These are phyloP conservation scores for Eubasilissa regina DNA, from an alignment of 1,140 invertebrate species.

Conservation along the genomic window DNA sequence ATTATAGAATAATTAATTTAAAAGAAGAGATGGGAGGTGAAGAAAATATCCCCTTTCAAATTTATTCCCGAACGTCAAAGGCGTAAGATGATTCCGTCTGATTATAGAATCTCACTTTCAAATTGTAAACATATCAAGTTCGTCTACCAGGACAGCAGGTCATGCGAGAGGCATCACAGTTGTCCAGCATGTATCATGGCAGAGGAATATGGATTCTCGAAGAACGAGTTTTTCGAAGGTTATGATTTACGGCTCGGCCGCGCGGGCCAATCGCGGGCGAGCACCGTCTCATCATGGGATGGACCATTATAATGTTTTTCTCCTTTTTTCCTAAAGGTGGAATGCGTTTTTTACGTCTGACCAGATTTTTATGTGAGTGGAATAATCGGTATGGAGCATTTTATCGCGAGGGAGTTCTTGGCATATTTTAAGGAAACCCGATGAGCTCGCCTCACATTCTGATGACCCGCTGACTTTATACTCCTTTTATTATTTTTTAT, in stretches of 20 bases:
- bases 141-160: constrained; percentile 39
- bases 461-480: constrained; percentile 58
- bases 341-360: constrained; percentile 60
- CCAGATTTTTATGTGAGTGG: constrained; percentile 60
- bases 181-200: constrained; percentile 53
- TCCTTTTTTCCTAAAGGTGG: constrained; percentile 55
- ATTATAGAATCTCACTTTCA: constrained; percentile 47
- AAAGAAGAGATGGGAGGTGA: background rate
- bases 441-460: constrained; percentile 50
- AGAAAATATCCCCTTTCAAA: constrained; percentile 47
- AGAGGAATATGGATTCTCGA: constrained; percentile 48
- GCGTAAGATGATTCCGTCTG: constrained; percentile 45
- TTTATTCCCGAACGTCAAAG: constrained; percentile 45
- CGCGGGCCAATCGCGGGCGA: constrained; percentile 56
- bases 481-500: constrained; percentile 49
- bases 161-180: constrained; percentile 5
- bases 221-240: constrained; percentile 58
- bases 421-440: constrained; percentile 48
- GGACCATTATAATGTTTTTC: constrained; percentile 56
- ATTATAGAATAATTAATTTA: constrained; percentile 18
- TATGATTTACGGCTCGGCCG: constrained; percentile 57
- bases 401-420: constrained; percentile 54
- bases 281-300: constrained; percentile 56
- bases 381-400: constrained; percentile 53
- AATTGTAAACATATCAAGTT: constrained; percentile 54